Percentiles rank a stretch among this genome's conserved stretches.
These are phyloP conservation scores for Chloroceryle aenea DNA, from an alignment of 2,113 vertebrate genomes.

Conservation along the genomic window DNA sequence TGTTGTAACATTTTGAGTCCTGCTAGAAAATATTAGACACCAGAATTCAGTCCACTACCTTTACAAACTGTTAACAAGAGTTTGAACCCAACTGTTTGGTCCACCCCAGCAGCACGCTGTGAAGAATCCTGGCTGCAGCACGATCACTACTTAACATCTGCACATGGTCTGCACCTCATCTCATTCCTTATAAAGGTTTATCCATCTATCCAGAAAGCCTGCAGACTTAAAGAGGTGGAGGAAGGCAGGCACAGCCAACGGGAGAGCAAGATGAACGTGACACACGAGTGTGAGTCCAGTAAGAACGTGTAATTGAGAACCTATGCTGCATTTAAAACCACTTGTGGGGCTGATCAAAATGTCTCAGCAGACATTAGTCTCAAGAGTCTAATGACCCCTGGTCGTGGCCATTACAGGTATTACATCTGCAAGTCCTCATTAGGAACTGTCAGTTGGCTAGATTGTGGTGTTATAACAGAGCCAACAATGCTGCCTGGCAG, in stretches of 20 bases:
- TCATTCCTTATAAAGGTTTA: background rate
- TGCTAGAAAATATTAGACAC: conserved; percentile 66
- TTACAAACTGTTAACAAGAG: background rate
- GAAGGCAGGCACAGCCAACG: background rate
- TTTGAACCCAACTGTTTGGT: background rate
- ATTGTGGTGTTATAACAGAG: background rate
- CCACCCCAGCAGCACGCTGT: background rate
- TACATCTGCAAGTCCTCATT: background rate
- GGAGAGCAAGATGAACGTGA: background rate
- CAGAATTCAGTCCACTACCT: background rate
- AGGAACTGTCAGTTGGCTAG: background rate
- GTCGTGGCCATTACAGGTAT: background rate
- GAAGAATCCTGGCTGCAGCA: background rate
- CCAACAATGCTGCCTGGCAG: background rate
- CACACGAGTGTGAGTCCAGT: background rate
- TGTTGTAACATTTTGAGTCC: conserved; percentile 79
- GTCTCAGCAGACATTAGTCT: background rate
- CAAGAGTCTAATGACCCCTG: background rate
- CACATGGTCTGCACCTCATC: background rate
- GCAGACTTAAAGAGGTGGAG: background rate
- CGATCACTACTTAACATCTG: background rate
- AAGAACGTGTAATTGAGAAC: background rate
- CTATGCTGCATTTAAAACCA: background rate
- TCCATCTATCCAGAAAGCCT: background rate
- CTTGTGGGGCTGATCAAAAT: background rate